Percentiles rank a stretch among this genome's conserved stretches.
Evolutionary conservation across 2,888 invertebrate genomes (phyloP).

Genomic region (Augiades crinisus): DNA sequence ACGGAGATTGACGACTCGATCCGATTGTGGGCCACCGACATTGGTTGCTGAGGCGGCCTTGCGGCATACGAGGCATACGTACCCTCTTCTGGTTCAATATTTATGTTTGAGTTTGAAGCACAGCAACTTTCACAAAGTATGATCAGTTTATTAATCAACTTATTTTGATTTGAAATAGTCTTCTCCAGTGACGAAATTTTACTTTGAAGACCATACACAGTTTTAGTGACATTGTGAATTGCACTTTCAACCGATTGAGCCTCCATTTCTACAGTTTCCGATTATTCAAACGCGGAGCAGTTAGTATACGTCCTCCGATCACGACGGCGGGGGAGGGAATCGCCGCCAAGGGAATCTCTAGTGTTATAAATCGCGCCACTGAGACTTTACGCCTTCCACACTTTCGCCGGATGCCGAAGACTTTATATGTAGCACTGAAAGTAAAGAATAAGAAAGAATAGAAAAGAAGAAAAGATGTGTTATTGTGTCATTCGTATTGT

Average conservation of each 20-base stretch:
- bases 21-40: no score
- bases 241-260: not conserved
- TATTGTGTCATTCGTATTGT: no score
- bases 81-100: not conserved
- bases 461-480: no score
- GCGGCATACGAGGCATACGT: not conserved
- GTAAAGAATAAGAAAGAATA: no score
- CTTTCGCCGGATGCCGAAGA: no score
- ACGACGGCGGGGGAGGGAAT: no score
- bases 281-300: slow-evolving; percentile 2
- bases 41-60: not conserved
- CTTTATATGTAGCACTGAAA: no score
- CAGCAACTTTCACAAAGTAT: not conserved
- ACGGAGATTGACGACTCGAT: no score
- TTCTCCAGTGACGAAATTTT: slow-evolving; percentile 2
- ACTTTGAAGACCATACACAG: not conserved
- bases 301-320: not conserved
- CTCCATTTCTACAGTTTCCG: not conserved
- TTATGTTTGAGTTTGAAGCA: not conserved
- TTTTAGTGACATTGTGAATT: not conserved
- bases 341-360: no score
- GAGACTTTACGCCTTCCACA: no score
- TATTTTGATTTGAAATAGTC: slow-evolving; percentile 2
- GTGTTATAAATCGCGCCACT: no score
- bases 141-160: not conserved